Evolutionary conservation across 2,797 vertebrate species (phyloP), one percentile per base, ranked within the genome.

Genomic region (Apogon talboti): DNA sequence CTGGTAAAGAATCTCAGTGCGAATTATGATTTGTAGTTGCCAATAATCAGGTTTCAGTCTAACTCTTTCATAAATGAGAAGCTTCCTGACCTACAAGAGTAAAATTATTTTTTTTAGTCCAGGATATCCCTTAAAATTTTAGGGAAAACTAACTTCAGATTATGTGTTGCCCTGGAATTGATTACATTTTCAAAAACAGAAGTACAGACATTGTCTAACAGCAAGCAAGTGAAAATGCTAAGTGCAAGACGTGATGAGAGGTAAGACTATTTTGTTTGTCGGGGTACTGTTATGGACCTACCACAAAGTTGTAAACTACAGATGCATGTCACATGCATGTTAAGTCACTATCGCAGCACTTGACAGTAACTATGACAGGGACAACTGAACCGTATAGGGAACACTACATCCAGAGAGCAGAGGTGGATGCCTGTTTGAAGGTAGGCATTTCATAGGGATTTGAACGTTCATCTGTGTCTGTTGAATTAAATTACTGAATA

Each of bases 41-140:
- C 28, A 24, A 19, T 11, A 60, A 51, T 41, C 19, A 45, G 6
- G 13, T 14, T 43, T 8, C 24, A 33, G 7, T 30, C 6, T 14
- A 24, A 16, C 24, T 33, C n/a, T 65, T 38, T 61, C 37, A 58
- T 13, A 1, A 47, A 40, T 50, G 16, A 28, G 13, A 42, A 61
- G 24, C 15, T 10, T 35, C 33, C 33, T 35, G 33, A 35, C 3
- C 1, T 35, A 35, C 33, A 8, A 35, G 33, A 35, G 7, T 48
- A 30, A 24, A 1, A 35, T 0, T 12, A 15, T 21, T 14, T 5
- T 61, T 44, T 53, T 1, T 40, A 35, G 21, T 33, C 19, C 6
- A 43, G n/a, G 4, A 57, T 44, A 10, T 35, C 33, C 33, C 46
- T 65, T 59, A 2, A 48, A n/a, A 19, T 3, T 43, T 49, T 28